Percentiles rank a stretch among this genome's conserved stretches.
These are phyloP conservation scores for Hippocampus abdominalis DNA, from an alignment of 2,113 vertebrate genomes.

Conservation along the genomic window DNA sequence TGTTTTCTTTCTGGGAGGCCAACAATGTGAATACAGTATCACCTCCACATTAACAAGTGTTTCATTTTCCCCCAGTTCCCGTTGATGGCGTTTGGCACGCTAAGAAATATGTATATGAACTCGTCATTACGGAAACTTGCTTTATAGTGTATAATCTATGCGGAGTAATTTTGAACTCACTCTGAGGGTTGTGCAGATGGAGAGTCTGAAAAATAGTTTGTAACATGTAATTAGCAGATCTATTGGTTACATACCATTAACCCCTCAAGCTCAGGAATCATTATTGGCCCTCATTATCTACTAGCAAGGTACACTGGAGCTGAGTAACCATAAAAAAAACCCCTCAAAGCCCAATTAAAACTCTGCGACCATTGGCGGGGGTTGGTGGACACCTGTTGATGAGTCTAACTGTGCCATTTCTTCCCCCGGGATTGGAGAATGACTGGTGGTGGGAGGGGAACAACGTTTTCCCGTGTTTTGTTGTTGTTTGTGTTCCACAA, in stretches of 20 bases:
- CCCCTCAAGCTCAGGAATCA: constrained; percentile 97
- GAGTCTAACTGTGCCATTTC: constrained; percentile 67
- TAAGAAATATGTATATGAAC: constrained; percentile 77
- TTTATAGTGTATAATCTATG: constrained; percentile 98
- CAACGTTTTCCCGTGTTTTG: constrained; percentile 50
- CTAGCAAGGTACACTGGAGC: constrained; percentile 97
- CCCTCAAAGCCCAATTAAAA: constrained; percentile 87
- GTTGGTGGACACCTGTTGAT: constrained; percentile 73
- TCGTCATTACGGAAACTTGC: constrained; percentile 98
- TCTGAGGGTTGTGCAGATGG: constrained; percentile 90
- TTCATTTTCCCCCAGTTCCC: constrained; percentile 57
- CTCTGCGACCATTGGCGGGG: constrained; percentile 43
- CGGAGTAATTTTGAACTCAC: constrained; percentile 99
- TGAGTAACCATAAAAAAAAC: constrained; percentile 95
- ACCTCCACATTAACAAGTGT: constrained; percentile 64
- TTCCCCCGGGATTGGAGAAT: constrained; percentile 62
- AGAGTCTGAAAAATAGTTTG: constrained; percentile 99
- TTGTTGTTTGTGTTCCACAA: constrained; percentile 39
- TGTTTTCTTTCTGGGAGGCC: background rate
- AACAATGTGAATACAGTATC: constrained; percentile 52
- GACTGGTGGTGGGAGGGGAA: constrained; percentile 50
- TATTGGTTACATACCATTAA: constrained; percentile 99
- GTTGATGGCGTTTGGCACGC: constrained; percentile 62
- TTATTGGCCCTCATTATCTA: constrained; percentile 96
- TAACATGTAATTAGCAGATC: constrained; percentile 99